Evolutionary conservation across 1,140 invertebrate genomes (phyloP).

Genomic region (Microplitis mediator): DNA sequence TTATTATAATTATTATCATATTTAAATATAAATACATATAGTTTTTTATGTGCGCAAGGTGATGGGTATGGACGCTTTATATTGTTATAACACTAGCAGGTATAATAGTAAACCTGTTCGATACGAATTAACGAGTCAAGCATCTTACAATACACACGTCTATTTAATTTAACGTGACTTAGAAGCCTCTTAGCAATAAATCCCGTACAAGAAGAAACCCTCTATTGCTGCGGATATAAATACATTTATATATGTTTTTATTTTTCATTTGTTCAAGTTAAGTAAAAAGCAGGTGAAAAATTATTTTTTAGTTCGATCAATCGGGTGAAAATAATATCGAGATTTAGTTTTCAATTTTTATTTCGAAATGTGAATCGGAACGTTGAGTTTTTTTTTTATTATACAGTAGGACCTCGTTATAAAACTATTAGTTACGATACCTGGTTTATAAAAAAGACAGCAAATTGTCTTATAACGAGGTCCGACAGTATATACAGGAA

Average conservation of each 20-base stretch:
- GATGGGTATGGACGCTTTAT: background rate
- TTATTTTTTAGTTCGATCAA: background rate
- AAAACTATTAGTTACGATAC: too few relatives aligned
- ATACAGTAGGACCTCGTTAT: too few relatives aligned
- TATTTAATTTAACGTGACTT: slow-evolving; percentile 47
- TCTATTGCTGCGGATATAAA: slow-evolving; percentile 21
- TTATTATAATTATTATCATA: too few relatives aligned
- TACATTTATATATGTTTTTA: slow-evolving; percentile 33
- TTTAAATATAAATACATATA: background rate
- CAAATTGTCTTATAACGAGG: too few relatives aligned
- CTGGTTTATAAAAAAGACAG: too few relatives aligned
- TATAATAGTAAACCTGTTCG: background rate
- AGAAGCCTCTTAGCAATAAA: slow-evolving; percentile 50
- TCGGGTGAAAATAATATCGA: too few relatives aligned
- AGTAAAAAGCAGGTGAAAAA: background rate
- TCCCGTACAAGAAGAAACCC: slow-evolving; percentile 52
- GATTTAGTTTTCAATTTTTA: too few relatives aligned
- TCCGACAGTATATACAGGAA: too few relatives aligned
- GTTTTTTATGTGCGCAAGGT: background rate
- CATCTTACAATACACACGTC: background rate
- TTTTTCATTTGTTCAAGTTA: background rate
- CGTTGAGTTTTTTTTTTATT: too few relatives aligned
- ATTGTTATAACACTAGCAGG: background rate
- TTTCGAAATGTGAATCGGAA: too few relatives aligned
- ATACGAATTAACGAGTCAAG: slow-evolving; percentile 1